Conservation (phyloP, 35 echinoderm and acorn worm species). For the Apostichopus japonicus region DNA sequence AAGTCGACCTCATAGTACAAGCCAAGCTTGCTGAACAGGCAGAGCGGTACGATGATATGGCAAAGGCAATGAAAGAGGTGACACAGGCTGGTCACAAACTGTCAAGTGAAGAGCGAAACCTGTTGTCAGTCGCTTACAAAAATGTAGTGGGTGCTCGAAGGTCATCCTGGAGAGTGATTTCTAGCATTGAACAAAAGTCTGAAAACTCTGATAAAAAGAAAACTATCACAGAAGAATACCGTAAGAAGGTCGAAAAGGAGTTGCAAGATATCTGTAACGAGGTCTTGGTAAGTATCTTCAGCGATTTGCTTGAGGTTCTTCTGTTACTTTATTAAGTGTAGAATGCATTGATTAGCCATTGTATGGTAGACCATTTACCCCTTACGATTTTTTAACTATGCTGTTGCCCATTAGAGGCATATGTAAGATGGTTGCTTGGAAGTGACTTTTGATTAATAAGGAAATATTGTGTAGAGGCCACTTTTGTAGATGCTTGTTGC, state of each 20-base stretch:
- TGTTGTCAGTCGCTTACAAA: conserved; percentile 99
- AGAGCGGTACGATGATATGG: conserved; percentile 99
- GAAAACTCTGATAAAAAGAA: conserved; percentile 66
- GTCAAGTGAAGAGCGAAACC: conserved; percentile 87
- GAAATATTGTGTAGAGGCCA: too few species aligned
- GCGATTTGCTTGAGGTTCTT: too few species aligned
- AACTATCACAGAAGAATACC: conserved; percentile 59
- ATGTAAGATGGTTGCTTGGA: too few species aligned
- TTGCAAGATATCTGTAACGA: conserved; percentile 84
- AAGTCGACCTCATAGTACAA: conserved; percentile 51
- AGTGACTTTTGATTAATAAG: too few species aligned
- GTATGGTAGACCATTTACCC: too few species aligned
- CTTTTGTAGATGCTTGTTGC: too few species aligned
- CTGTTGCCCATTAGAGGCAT: too few species aligned
- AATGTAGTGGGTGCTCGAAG: conserved; percentile 96
- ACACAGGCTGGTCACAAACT: conserved; percentile 48
- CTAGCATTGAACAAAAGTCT: conserved; percentile 85
- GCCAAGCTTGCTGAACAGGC: conserved; percentile 95
- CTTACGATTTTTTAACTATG: too few species aligned
- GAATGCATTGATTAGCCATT: too few species aligned
- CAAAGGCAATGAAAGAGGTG: conserved; percentile 82
- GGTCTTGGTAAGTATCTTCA: conserved; percentile 73
- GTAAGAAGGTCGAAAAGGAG: conserved; percentile 82
- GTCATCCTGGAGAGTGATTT: conserved; percentile 92
- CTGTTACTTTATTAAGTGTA: too few species aligned